Base-by-base conservation (phyloP, 1,140 invertebrate species). In the Linepithema humile region DNA sequence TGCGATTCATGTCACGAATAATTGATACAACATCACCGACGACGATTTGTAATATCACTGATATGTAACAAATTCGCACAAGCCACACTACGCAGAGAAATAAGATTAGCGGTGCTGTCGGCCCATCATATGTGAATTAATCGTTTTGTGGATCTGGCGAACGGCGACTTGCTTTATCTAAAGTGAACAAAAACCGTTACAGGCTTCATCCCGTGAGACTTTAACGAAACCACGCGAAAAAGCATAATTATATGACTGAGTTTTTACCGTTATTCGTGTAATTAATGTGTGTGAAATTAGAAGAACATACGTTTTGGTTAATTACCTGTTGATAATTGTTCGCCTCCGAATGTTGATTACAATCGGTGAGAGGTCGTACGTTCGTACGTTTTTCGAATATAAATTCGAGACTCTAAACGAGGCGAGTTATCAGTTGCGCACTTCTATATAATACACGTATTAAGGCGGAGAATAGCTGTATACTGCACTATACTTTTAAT, bases 381-480 rank as follows among this genome's bases (percentile, higher is more conserved):
- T n/a, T 43, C 32, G 32, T 55, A 23, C 45, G 20, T 43, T 80
- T 80, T 80, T 35, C 48, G n/a, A 7, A 55, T n/a, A 43, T 70
- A 59, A 80, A 80, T 55, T 26, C 40, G 35, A 70, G n/a, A 67
- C 23, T 12, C 38, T 43, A 57, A 40, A n/a, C 62, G 48, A 70
- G 75, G 45, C 32, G 48, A 69, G 38, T 69, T 80, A 69, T 69
- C 75, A 40, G 20, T 53, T 20, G 75, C 35, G 74, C 32, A 32
- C n/a, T n/a, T n/a, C n/a, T n/a, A n/a, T n/a, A 38, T 77, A 78
- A 78, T 55, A 69, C 43, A 17, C 64, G 48, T 43, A 69, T 80
- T 70, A 80, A 17, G 26, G 29, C 48, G 35, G 23, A 29, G 10
- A 65, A 75, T 60, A 12, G 26, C 57, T 17, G 12, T 23, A 32